These are phyloP conservation scores for Leptinotarsa tumamoca DNA, from an alignment of 2,888 invertebrate species.

Conservation along the genomic window DNA sequence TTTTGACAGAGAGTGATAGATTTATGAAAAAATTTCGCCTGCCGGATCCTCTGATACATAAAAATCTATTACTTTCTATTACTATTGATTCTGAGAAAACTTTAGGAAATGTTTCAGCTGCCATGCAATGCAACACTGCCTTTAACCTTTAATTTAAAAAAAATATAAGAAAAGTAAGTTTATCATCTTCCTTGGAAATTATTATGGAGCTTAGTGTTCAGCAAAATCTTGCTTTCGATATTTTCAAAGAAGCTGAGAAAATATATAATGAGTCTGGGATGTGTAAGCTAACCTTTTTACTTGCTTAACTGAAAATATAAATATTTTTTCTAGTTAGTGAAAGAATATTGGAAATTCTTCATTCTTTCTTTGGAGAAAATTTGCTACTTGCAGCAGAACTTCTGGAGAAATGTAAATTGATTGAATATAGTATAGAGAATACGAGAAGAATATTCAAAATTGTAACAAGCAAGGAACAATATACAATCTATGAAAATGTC, in stretches of 20 bases:
- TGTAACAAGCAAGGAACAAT: constrained; percentile 70
- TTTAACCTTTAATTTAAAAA: too few species aligned
- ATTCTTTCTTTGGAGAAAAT: constrained; percentile 72
- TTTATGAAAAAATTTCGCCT: too few species aligned
- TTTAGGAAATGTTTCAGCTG: too few species aligned
- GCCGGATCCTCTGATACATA: too few species aligned
- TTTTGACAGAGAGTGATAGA: too few species aligned
- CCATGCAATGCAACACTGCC: too few species aligned
- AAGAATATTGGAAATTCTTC: constrained; percentile 69
- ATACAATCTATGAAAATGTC: constrained; percentile 73
- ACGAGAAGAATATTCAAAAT: constrained; percentile 71
- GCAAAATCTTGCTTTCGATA: constrained; percentile 49
- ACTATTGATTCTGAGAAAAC: too few species aligned
- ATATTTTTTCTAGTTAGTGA: constrained; percentile 69
- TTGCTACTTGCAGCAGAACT: constrained; percentile 74
- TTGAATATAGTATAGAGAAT: constrained; percentile 67
- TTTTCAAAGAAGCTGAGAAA: constrained; percentile 51
- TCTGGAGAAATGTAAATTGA: constrained; percentile 71
- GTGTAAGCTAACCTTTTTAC: constrained; percentile 45
- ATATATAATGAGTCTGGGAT: constrained; percentile 46
- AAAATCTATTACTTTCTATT: too few species aligned
- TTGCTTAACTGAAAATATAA: neutral
- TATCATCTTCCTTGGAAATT: neutral
- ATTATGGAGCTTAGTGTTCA: constrained; percentile 38
- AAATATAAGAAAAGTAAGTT: too few species aligned